A percentile compares a stretch with the other conserved stretches of the same genome.
Conservation (phyloP, 1,140 invertebrate species). For the Triops longicaudatus region DNA sequence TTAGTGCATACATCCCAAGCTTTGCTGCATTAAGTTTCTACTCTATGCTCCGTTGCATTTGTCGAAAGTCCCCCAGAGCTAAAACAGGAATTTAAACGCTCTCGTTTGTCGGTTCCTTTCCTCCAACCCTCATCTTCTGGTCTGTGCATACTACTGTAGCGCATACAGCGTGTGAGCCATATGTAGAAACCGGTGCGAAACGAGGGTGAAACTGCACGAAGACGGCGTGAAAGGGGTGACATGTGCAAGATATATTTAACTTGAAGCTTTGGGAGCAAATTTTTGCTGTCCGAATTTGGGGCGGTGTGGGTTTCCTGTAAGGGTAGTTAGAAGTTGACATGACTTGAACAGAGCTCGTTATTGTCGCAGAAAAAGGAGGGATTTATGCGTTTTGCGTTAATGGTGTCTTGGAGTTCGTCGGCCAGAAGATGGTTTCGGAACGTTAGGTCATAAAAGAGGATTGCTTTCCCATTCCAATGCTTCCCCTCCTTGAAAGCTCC, state of each 20-base stretch:
- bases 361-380: neutral
- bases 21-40: too few species aligned
- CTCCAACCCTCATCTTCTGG: neutral
- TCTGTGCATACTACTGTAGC: neutral
- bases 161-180: neutral
- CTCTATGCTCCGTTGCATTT: too few species aligned
- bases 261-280: neutral
- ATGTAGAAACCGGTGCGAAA: neutral
- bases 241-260: neutral
- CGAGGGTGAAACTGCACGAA: neutral
- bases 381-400: neutral
- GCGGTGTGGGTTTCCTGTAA: neutral
- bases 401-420: neutral
- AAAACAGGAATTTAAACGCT: neutral
- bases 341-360: conserved; percentile 11
- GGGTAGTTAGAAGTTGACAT: neutral
- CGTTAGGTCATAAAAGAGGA: conserved; percentile 2
- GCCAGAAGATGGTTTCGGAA: conserved; percentile 6
- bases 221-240: neutral
- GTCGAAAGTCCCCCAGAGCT: too few species aligned
- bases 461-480: conserved; percentile 3
- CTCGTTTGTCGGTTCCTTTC: neutral
- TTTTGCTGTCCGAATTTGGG: neutral
- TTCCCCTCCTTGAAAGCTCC: neutral
- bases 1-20: too few species aligned